Conservation (phyloP, 1,140 invertebrate species). For the Diorhabda elongata region DNA sequence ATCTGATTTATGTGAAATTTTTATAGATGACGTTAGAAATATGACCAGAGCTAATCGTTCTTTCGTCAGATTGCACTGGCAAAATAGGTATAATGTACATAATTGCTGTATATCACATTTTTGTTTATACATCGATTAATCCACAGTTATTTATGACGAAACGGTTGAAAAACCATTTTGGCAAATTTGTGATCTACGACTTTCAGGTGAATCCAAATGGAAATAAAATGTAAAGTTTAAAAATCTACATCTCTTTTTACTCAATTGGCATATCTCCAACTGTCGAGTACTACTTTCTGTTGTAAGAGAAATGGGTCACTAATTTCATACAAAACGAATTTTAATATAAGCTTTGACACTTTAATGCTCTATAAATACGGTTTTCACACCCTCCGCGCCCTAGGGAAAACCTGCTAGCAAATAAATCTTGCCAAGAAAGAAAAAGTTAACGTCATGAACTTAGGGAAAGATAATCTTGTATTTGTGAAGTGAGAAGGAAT, state of each 20-base stretch:
- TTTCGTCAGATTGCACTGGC: no score
- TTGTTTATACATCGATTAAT: no score
- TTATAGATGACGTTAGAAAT: no score
- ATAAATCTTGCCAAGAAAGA: conserved; percentile 2
- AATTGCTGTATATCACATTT: no score
- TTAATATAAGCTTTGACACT: conserved; percentile 2
- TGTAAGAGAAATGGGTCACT: not conserved
- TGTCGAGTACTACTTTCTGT: not conserved
- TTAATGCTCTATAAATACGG: conserved; percentile 1
- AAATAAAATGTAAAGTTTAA: not conserved
- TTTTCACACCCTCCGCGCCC: not conserved
- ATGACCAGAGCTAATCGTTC: no score
- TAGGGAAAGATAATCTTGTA: conserved; percentile 2
- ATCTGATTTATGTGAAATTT: no score
- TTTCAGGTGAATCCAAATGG: no score
- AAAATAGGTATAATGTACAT: no score
- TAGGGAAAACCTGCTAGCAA: not conserved
- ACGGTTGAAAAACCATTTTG: no score
- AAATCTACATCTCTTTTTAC: not conserved
- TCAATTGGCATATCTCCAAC: not conserved
- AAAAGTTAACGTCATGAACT: conserved; percentile 1
- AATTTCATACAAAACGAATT: not conserved
- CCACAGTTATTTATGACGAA: no score
- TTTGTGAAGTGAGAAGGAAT: not conserved
- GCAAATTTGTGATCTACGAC: no score